phyloP scores from a whole-genome alignment of 2,888 invertebrate genomes.

The Aricia artaxerxes region DNA sequence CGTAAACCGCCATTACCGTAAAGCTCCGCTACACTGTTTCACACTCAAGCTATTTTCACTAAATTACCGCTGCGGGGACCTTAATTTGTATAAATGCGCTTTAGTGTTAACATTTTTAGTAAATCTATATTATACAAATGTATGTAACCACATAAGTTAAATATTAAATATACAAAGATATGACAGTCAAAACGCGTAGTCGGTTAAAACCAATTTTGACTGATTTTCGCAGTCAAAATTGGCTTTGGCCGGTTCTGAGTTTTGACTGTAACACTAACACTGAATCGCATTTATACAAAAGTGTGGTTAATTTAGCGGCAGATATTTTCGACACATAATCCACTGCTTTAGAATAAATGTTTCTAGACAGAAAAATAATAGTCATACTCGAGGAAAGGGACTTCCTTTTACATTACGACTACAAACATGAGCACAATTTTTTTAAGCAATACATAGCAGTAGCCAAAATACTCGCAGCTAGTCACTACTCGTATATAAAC shows the following conservation, averaged over 20 bases:
- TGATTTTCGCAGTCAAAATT: no score
- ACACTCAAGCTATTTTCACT: background rate
- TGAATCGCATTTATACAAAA: no score
- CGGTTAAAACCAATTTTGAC: no score
- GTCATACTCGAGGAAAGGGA: background rate
- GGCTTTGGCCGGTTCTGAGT: no score
- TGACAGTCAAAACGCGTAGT: no score
- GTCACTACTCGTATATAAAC: background rate
- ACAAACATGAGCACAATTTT: no score
- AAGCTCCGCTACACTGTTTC: background rate
- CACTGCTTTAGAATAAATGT: background rate
- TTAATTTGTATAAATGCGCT: background rate
- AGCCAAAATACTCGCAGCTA: no score
- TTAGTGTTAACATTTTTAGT: background rate
- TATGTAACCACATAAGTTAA: no score
- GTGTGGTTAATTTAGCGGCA: background rate
- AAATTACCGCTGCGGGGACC: background rate
- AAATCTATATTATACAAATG: background rate
- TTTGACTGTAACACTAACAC: no score
- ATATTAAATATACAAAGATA: no score
- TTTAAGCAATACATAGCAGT: no score
- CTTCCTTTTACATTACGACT: no score
- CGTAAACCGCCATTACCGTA: slow-evolving; percentile 24
- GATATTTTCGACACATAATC: background rate
- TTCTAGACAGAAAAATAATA: background rate